phyloP scores from a whole-genome alignment of 2,797 vertebrate genomes.

The Oryzias sinensis region DNA sequence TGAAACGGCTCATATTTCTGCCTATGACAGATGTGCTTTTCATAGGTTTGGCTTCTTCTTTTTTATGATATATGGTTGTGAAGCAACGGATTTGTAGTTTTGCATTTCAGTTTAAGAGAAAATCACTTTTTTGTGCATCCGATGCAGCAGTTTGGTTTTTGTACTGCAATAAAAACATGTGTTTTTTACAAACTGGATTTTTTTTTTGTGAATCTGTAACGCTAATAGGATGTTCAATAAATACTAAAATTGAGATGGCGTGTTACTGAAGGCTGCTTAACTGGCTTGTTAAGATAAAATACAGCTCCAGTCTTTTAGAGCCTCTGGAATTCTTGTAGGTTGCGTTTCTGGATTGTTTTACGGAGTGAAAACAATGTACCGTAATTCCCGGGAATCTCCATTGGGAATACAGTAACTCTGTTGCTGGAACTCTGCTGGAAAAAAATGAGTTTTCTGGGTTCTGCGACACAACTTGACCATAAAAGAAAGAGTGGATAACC shows the following conservation, averaged over 20 bases:
- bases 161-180: too few species aligned
- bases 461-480: constrained; percentile 18
- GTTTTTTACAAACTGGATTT: neutral
- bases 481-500: constrained; percentile 22
- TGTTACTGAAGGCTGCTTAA: constrained; percentile 6
- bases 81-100: constrained; percentile 17
- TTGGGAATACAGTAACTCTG: constrained; percentile 24
- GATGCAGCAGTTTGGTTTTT: neutral
- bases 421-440: constrained; percentile 7
- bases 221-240: neutral
- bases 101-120: constrained; percentile 6
- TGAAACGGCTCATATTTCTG: constrained; percentile 35
- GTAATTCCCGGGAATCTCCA: constrained; percentile 24
- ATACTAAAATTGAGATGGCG: constrained; percentile 2
- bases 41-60: constrained; percentile 13
- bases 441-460: constrained; percentile 29
- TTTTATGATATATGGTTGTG: constrained; percentile 27
- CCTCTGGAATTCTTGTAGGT: constrained; percentile 13
- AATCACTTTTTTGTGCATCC: neutral
- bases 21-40: constrained; percentile 26
- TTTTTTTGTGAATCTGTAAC: neutral
- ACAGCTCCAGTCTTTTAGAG: constrained; percentile 21
- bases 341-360: constrained; percentile 17
- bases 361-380: constrained; percentile 29
- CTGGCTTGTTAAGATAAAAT: constrained; percentile 31